These are phyloP conservation scores for Glossophaga mutica DNA, from an alignment of 2,797 vertebrate genomes.

Conservation along the genomic window DNA sequence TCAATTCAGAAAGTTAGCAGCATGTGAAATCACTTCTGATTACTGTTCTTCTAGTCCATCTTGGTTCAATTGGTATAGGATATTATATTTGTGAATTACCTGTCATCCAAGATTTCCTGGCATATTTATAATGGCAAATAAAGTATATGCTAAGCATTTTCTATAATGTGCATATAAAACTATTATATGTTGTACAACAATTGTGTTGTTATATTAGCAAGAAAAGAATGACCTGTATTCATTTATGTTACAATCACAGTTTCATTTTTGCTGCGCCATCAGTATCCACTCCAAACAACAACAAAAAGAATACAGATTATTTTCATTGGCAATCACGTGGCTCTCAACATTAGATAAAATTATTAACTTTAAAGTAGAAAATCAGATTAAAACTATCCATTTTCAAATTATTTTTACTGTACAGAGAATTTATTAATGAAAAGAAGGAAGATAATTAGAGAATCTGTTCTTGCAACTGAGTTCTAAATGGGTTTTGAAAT, in stretches of 20 bases:
- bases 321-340: background rate
- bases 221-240: slow-evolving; percentile 31
- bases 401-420: background rate
- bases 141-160: slow-evolving; percentile 68
- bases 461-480: background rate
- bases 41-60: slow-evolving; percentile 74
- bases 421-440: background rate
- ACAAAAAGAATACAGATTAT: slow-evolving; percentile 32
- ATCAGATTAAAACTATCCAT: slow-evolving; percentile 43
- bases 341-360: background rate
- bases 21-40: slow-evolving; percentile 81
- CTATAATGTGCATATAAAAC: slow-evolving; percentile 55
- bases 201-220: slow-evolving; percentile 22
- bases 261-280: slow-evolving; percentile 45
- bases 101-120: slow-evolving; percentile 72
- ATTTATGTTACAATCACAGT: slow-evolving; percentile 26
- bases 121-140: slow-evolving; percentile 75
- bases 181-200: slow-evolving; percentile 61
- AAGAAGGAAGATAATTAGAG: slow-evolving; percentile 3
- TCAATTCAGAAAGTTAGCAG: slow-evolving; percentile 72
- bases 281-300: background rate
- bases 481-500: slow-evolving; percentile 16
- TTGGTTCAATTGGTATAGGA: slow-evolving; percentile 81
- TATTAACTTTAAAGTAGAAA: background rate
- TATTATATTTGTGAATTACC: slow-evolving; percentile 81